Conservation (phyloP, 2,797 vertebrate genomes). For the Mallotus villosus region DNA sequence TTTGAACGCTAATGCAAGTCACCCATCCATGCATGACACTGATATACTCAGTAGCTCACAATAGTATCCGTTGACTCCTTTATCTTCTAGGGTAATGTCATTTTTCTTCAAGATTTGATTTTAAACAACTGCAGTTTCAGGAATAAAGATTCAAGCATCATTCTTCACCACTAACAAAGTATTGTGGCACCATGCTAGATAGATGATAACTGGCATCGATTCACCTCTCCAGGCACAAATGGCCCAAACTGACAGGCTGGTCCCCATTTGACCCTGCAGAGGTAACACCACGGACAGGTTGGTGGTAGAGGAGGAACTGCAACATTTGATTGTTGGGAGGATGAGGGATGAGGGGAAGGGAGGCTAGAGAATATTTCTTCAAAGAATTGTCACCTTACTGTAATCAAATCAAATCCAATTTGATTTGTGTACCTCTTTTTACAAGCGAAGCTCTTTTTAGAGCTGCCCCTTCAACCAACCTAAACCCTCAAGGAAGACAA, state of each 20-base stretch:
- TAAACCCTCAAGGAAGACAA: too few species aligned
- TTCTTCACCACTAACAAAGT: neutral
- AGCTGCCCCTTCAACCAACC: too few species aligned
- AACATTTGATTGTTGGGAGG: neutral
- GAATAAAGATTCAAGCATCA: too few species aligned
- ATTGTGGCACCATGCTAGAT: too few species aligned
- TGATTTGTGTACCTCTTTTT: too few species aligned
- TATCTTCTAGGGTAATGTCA: slow-evolving; percentile 27
- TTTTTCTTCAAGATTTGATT: neutral
- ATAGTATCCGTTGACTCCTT: neutral
- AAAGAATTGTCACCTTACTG: too few species aligned
- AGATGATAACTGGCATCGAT: neutral
- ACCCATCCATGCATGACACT: neutral
- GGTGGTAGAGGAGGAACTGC: neutral
- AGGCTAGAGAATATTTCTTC: neutral
- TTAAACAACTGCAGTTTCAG: too few species aligned
- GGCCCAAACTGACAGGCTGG: neutral
- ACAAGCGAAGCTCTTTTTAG: too few species aligned
- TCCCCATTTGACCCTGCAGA: neutral
- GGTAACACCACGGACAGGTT: neutral
- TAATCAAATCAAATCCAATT: too few species aligned
- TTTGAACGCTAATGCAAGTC: slow-evolving; percentile 37
- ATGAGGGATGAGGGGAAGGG: slow-evolving; percentile 20
- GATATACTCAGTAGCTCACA: slow-evolving; percentile 27
- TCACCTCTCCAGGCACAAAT: neutral